Conservation (phyloP, 2,797 vertebrate genomes). For the Serranus cabrilla region DNA sequence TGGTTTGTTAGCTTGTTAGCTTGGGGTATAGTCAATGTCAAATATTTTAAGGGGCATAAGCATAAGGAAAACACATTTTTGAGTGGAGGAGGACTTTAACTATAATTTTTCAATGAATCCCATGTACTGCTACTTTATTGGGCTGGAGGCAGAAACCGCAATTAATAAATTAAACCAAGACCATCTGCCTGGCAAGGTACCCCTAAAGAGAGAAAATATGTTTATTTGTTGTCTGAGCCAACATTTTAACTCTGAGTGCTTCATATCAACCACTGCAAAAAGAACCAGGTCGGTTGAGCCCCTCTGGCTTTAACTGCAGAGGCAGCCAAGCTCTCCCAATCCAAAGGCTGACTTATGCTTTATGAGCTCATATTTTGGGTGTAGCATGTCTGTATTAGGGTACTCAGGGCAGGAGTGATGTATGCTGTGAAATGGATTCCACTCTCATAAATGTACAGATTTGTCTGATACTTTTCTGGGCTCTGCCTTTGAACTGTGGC, state of each 20-base stretch:
- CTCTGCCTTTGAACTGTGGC: slow-evolving; percentile 74
- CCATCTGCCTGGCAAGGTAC: background rate
- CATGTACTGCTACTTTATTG: background rate
- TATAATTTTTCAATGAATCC: background rate
- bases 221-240: background rate
- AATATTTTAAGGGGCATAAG: too few relatives aligned
- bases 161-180: background rate
- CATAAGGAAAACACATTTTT: too few relatives aligned
- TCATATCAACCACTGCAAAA: background rate
- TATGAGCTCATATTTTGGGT: slow-evolving; percentile 67
- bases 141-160: background rate
- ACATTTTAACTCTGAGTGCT: slow-evolving; percentile 3
- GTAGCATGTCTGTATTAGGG: slow-evolving; percentile 46
- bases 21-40: too few relatives aligned
- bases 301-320: slow-evolving; percentile 24
- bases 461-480: slow-evolving; percentile 67
- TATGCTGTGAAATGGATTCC: slow-evolving; percentile 63
- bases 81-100: background rate
- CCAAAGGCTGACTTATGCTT: slow-evolving; percentile 50
- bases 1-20: too few relatives aligned
- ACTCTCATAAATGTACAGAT: slow-evolving; percentile 75
- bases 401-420: slow-evolving; percentile 50
- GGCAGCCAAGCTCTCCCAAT: background rate
- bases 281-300: slow-evolving; percentile 12
- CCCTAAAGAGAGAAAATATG: background rate